Evolutionary conservation across 2,113 vertebrate species (phyloP).

Genomic region (Cyprinus carpio): DNA sequence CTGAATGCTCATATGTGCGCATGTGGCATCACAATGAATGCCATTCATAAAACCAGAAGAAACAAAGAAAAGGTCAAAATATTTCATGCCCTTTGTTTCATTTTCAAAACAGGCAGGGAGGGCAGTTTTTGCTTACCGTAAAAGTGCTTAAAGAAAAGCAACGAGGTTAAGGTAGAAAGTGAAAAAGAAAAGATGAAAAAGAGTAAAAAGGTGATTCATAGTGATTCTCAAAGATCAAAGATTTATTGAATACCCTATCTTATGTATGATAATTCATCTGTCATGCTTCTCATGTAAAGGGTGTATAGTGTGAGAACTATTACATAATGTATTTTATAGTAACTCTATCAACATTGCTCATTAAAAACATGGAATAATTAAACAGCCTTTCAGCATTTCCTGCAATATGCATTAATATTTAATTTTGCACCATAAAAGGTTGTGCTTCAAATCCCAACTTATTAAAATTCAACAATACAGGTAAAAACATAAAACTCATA

Average conservation of each 20-base stretch:
- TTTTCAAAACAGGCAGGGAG: conserved; percentile 1
- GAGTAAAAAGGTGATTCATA: conserved; percentile 27
- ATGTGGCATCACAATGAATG: neutral
- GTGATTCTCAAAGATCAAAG: neutral
- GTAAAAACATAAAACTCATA: neutral
- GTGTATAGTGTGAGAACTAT: neutral
- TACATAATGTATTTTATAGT: neutral
- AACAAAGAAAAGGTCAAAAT: conserved; percentile 11
- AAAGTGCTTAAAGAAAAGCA: conserved; percentile 14
- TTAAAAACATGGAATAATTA: conserved; percentile 4
- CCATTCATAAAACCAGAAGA: neutral
- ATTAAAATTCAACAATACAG: neutral
- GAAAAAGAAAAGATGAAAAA: conserved; percentile 15
- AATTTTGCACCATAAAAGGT: neutral
- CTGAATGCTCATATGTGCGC: neutral
- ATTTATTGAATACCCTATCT: neutral
- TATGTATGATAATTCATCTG: neutral
- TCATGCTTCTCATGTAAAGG: neutral
- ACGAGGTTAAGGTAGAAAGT: conserved; percentile 5
- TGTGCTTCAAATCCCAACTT: neutral
- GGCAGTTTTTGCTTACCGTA: conserved; percentile 42
- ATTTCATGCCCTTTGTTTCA: conserved; percentile 25
- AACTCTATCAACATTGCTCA: neutral
- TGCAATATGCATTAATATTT: conserved; percentile 16
- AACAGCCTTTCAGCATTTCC: neutral